Conservation (phyloP, 2,888 invertebrate species). For the Hermaeophaga mercurialis region DNA sequence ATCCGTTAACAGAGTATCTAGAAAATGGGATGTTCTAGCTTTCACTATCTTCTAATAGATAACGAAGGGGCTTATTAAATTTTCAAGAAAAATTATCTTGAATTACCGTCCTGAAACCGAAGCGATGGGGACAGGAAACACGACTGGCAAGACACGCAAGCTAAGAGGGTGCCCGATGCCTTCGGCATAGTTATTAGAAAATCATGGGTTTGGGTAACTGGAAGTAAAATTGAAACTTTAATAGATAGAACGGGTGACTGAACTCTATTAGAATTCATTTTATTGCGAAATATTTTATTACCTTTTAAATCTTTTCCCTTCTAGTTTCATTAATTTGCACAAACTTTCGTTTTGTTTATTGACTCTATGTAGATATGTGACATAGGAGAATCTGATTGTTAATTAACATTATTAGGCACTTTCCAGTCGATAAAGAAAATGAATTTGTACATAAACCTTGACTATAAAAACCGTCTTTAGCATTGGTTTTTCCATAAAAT, state of each 20-base stretch:
- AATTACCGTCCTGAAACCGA: conserved; percentile 8
- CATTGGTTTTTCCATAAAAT: too few species aligned
- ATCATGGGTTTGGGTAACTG: conserved; percentile 2
- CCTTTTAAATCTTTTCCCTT: too few species aligned
- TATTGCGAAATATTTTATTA: neutral
- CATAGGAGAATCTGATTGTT: too few species aligned
- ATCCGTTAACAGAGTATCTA: too few species aligned
- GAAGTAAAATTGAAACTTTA: conserved; percentile 5
- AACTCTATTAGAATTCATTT: neutral
- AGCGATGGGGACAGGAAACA: conserved; percentile 6
- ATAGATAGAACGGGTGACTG: conserved; percentile 7
- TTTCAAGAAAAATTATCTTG: conserved; percentile 13
- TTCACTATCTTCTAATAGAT: conserved; percentile 6
- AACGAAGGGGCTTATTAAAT: conserved; percentile 9
- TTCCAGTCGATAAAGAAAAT: too few species aligned
- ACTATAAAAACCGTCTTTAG: too few species aligned
- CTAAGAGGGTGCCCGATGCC: conserved; percentile 12
- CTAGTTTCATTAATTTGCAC: too few species aligned
- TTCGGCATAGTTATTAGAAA: conserved; percentile 21
- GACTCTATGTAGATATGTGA: too few species aligned
- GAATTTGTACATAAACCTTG: too few species aligned
- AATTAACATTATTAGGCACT: too few species aligned
- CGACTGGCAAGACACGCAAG: conserved; percentile 14
- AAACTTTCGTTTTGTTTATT: too few species aligned
- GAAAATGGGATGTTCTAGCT: too few species aligned